Base-by-base conservation (phyloP, 1,140 invertebrate species). In the Drosophila suzukii region DNA sequence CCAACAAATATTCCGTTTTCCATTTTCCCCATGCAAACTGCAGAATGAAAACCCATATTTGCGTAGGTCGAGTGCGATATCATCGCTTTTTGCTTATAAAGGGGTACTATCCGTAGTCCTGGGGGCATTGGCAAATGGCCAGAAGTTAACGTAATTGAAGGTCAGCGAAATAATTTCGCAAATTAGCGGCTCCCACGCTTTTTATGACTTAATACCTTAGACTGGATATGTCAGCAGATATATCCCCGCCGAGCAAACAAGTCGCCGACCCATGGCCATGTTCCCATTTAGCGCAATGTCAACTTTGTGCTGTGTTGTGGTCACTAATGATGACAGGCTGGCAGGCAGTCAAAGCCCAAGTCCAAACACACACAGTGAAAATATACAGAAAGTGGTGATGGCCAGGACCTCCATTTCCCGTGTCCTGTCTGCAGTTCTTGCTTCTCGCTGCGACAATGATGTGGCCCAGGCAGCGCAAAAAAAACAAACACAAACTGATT, bases 301-400 rank as follows among this genome's bases (percentile, higher is more conserved):
- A 83, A 88, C 84, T 83, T 80, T 88, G 55, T 78, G 84, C 83
- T 88, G 80, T 88, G 83, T 89, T 88, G 80, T 88, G 83, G 83
- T 86, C 83, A 83, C 79, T 83, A 83, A 89, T 86, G 83, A 86
- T 89, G 83, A 86, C 83, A 86, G 83, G 53, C 73, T 78, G 70
- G 71, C 82, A 81, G 70, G 71, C 82, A 81, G 70, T 71, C 82
- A 74, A 73, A 73, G 68, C 58, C 51, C 67, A 70, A 76, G 74
- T 72, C 80, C 57, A 63, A 72, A 81, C 82, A 57, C 65, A 75
- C 66, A 70, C 43, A 30, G 58, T 5, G 27, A 27, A 27, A 49
- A 50, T 44, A 13, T 34, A 34, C 32, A 55, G 60, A 44, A 55
- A 51, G 36, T 63, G 43, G 50, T 56, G 30, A 59, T 15, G 51